Conservation (phyloP, 2,888 invertebrate genomes). For the Stramonita haemastoma region DNA sequence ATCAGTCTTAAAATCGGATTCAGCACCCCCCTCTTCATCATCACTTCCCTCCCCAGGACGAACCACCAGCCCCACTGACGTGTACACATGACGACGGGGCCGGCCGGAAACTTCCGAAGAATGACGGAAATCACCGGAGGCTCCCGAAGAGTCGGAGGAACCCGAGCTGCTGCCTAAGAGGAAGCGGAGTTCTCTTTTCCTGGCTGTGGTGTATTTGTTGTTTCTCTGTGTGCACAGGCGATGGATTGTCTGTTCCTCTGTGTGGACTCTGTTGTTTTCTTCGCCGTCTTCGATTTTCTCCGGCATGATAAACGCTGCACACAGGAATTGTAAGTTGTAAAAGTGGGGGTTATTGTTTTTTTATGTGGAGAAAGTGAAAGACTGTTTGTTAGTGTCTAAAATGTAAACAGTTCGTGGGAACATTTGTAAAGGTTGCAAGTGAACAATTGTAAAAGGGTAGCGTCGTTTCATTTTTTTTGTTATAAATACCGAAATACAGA, state of each 20-base stretch:
- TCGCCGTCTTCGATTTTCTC: slow-evolving; percentile 18
- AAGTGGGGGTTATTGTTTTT: background rate
- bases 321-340: background rate
- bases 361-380: too few species aligned
- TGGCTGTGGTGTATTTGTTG: slow-evolving; percentile 33
- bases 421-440: too few species aligned
- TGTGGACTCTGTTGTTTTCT: background rate
- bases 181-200: slow-evolving; percentile 21
- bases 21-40: background rate
- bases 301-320: slow-evolving; percentile 31
- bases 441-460: too few species aligned
- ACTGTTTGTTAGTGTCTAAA: too few species aligned
- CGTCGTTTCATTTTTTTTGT: too few species aligned
- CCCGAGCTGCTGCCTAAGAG: slow-evolving; percentile 20
- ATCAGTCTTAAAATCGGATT: background rate
- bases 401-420: too few species aligned
- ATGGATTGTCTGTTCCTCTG: slow-evolving; percentile 30
- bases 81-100: background rate
- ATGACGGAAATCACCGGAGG: background rate
- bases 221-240: slow-evolving; percentile 19
- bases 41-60: background rate
- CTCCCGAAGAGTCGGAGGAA: background rate
- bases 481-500: too few species aligned
- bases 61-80: background rate
- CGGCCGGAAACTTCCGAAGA: background rate